Percentiles rank a stretch among this genome's conserved stretches.
Evolutionary conservation across 2,888 invertebrate genomes (phyloP).

Genomic region (Hydropsyche betteni): DNA sequence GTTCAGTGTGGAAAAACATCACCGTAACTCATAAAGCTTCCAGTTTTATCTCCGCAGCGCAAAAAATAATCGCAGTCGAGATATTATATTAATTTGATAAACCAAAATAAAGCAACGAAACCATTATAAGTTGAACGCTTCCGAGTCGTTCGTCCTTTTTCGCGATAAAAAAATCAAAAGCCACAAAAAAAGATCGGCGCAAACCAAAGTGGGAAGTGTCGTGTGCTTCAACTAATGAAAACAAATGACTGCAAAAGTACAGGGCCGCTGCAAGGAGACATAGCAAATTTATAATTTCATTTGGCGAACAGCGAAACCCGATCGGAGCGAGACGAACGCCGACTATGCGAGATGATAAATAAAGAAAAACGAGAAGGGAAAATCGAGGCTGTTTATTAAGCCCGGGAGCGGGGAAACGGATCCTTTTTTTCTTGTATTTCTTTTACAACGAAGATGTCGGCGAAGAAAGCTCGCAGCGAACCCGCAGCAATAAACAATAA

Average conservation of each 20-base stretch:
- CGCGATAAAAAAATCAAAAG: not conserved
- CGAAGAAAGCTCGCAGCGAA: constrained; percentile 13
- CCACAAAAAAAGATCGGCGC: not conserved
- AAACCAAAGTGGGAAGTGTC: not conserved
- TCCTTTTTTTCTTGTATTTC: constrained; percentile 4
- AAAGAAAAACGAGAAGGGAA: constrained; percentile 28
- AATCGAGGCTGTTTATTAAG: not conserved
- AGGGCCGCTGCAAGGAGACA: not conserved
- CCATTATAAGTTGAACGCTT: too few species aligned
- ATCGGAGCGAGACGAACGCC: constrained; percentile 8
- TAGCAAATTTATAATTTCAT: constrained; percentile 30
- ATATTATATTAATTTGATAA: too few species aligned
- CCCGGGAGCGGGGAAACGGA: not conserved
- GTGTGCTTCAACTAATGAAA: constrained; percentile 31
- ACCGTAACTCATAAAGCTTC: too few species aligned
- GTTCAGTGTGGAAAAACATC: too few species aligned
- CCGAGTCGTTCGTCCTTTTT: too few species aligned
- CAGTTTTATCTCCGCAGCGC: too few species aligned
- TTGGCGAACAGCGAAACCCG: constrained; percentile 23
- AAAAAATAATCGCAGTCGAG: too few species aligned
- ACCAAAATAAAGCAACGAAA: too few species aligned
- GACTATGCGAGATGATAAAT: constrained; percentile 28
- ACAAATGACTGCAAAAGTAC: constrained; percentile 33
- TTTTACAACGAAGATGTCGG: too few species aligned
- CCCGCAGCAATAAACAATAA: constrained; percentile 24